Evolutionary conservation across 2,113 vertebrate genomes (phyloP), one percentile per base, ranked within the genome.

Genomic region (Martes martes): DNA sequence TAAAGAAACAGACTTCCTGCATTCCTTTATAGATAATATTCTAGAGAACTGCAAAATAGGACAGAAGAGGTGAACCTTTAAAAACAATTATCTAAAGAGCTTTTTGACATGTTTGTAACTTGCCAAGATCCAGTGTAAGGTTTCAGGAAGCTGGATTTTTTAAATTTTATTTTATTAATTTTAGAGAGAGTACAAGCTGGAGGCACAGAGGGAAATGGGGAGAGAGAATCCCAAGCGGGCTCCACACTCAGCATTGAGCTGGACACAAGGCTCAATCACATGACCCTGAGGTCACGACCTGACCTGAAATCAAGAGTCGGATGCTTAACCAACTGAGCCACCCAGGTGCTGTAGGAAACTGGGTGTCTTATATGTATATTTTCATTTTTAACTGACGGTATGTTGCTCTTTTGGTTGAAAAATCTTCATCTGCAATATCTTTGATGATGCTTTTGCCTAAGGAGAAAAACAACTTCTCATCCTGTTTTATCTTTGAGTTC

Each of bases 11-110:
- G 15, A 59, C 63, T 94, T 91, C 69, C 79, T 76, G 28, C n/a
- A 94, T 59, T 94, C 39, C 39, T 96, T 96, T 97, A 94, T 86
- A 98, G 97, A 96, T 79, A 94, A 0, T 2, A 79, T 95, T 97
- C 96, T 98, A 81, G 95, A 97, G 57, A 18, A 88, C 31, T 28
- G 63, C 24, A 96, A 86, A 86, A 84, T 63, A 95, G n/a, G 39
- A 80, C 9, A 92, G 85, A 96, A 76, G 73, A 92, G 28, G 6
- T 73, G 21, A 65, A 18, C 39, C n/a, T 93, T 90, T 86, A 89
- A 79, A 80, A 93, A 36, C 36, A 81, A 23, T 9, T n/a, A 50
- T 57, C 36, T 85, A 74, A 82, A 63, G 59, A 71, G 74, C 28
- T 65, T 31, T 55, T 71, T 73, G 36, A 55, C 0, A 65, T 94